These are phyloP conservation scores for Seriola dumerili DNA, from an alignment of 2,113 vertebrate species.

Conservation along the genomic window DNA sequence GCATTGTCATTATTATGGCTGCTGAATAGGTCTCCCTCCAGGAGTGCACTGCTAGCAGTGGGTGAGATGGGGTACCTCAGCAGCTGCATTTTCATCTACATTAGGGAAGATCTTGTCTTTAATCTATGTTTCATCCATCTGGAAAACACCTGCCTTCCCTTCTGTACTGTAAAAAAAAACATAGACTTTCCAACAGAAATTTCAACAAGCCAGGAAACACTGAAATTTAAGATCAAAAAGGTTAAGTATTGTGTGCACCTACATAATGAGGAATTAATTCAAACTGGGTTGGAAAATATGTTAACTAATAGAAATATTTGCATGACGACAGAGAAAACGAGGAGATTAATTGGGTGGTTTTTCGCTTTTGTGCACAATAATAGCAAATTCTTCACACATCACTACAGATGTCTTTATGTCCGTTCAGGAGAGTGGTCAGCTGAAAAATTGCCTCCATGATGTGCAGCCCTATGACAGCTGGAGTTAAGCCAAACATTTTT, in stretches of 20 bases:
- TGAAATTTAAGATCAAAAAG: not conserved
- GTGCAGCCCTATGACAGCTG: conserved; percentile 40
- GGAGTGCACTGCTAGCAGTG: conserved; percentile 13
- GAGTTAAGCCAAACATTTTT: conserved; percentile 34
- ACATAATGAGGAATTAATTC: conserved; percentile 5
- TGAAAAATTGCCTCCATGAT: conserved; percentile 34
- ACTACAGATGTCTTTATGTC: conserved; percentile 33
- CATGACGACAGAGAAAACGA: conserved; percentile 5
- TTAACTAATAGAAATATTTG: conserved; percentile 19
- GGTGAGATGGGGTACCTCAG: not conserved
- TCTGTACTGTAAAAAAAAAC: not conserved
- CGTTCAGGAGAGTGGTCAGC: conserved; percentile 36
- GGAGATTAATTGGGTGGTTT: conserved; percentile 35
- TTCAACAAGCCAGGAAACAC: not conserved
- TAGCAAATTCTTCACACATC: conserved; percentile 45
- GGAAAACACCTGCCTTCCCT: not conserved
- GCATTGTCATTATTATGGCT: conserved; percentile 35
- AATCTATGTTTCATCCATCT: conserved; percentile 32
- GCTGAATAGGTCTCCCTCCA: conserved; percentile 28
- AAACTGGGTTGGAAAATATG: not conserved
- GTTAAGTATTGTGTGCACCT: not conserved
- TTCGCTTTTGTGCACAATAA: conserved; percentile 32
- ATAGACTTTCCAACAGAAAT: not conserved
- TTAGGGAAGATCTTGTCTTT: conserved; percentile 11
- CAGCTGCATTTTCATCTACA: conserved; percentile 29